These are phyloP conservation scores for Tapirus terrestris DNA, from an alignment of 2,113 vertebrate genomes.

Conservation along the genomic window DNA sequence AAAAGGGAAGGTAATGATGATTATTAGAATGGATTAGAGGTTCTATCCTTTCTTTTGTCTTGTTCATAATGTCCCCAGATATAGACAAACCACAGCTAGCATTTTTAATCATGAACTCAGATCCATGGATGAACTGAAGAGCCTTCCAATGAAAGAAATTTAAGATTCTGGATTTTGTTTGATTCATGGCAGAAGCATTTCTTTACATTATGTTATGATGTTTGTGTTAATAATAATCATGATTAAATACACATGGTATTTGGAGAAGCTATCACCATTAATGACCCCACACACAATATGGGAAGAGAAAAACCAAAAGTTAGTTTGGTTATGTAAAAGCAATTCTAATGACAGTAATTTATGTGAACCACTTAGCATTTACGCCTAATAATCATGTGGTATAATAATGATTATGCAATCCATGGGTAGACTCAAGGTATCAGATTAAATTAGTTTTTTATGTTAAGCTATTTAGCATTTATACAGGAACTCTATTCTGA, in stretches of 20 bases:
- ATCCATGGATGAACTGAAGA: neutral
- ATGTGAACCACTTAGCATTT: slow-evolving; percentile 27
- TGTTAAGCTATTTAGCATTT: neutral
- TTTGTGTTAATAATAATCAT: slow-evolving; percentile 24
- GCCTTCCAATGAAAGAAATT: neutral
- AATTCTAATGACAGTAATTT: slow-evolving; percentile 29
- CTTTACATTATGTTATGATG: neutral
- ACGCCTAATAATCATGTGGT: neutral
- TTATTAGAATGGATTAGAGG: neutral
- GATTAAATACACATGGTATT: neutral
- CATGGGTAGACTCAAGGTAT: neutral
- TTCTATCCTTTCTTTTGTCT: neutral
- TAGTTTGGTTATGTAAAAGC: slow-evolving; percentile 1
- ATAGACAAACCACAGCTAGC: neutral
- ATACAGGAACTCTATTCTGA: neutral
- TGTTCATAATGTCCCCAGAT: neutral
- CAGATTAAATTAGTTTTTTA: slow-evolving; percentile 24
- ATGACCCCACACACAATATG: neutral
- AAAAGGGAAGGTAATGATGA: neutral
- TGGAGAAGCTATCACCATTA: neutral
- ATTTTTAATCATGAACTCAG: neutral
- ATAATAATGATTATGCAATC: slow-evolving; percentile 5
- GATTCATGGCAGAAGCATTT: neutral
- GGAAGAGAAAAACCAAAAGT: neutral
- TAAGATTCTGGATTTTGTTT: neutral